phyloP scores from a whole-genome alignment of 2,888 invertebrate genomes.

The Strigamia transsilvanica region DNA sequence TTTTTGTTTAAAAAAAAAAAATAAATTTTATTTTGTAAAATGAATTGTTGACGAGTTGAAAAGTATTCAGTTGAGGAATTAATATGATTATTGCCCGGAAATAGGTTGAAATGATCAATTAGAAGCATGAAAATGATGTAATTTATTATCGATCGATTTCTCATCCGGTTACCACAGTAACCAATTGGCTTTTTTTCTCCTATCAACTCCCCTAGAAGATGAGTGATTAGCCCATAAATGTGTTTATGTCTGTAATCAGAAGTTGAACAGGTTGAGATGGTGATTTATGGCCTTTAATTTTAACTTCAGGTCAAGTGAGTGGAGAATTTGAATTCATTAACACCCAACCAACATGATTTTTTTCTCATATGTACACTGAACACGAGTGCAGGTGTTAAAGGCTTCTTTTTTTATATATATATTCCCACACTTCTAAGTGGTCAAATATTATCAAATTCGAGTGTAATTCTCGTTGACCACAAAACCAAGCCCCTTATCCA shows the following conservation, averaged over 20 bases:
- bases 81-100: neutral
- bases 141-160: constrained; percentile 36
- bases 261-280: constrained; percentile 21
- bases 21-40: neutral
- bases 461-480: constrained; percentile 35
- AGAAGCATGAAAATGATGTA: neutral
- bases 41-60: neutral
- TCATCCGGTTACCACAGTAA: neutral
- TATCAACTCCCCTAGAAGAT: neutral
- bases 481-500: neutral
- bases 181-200: neutral
- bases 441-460: neutral
- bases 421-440: neutral
- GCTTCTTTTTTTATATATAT: neutral
- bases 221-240: constrained; percentile 25
- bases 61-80: neutral
- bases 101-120: constrained; percentile 17
- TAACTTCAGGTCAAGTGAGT: constrained; percentile 13
- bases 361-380: neutral
- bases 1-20: neutral
- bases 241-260: neutral
- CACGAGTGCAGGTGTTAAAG: neutral
- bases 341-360: constrained; percentile 2
- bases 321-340: constrained; percentile 35
- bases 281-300: constrained; percentile 39